phyloP scores from a whole-genome alignment of 2,797 vertebrate genomes.

The Falco berigora region DNA sequence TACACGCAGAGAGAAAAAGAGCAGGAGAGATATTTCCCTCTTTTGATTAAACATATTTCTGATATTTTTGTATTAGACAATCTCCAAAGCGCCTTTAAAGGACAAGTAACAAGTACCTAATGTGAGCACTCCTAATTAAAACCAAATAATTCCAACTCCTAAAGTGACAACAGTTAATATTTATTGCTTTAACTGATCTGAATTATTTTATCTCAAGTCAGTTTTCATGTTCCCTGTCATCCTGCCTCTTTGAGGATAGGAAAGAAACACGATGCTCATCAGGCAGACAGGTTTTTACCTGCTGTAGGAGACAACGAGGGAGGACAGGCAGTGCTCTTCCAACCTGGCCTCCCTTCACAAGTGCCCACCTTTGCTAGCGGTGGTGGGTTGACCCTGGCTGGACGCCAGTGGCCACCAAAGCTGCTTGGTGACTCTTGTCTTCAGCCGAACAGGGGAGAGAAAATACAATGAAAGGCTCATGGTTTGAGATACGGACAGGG shows the following conservation, averaged over 20 bases:
- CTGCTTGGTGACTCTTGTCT: neutral
- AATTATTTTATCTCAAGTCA: neutral
- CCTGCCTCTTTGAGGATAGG: neutral
- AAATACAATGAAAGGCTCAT: rapidly evolving
- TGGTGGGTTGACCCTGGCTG: neutral
- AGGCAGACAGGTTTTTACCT: neutral
- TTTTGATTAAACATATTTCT: neutral
- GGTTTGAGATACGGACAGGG: neutral
- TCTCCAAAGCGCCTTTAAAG: neutral
- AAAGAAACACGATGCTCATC: neutral
- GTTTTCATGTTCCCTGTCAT: neutral
- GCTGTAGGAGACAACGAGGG: neutral
- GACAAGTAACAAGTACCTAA: neutral
- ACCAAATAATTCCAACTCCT: neutral
- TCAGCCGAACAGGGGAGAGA: neutral
- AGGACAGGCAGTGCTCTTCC: neutral
- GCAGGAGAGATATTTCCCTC: neutral
- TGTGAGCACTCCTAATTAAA: neutral
- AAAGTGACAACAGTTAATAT: neutral
- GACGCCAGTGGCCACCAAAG: neutral
- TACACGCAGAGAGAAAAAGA: neutral
- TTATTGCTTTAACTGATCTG: neutral
- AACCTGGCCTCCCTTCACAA: neutral
- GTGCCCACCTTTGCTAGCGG: neutral
- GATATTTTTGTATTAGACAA: neutral